A percentile compares a stretch with the other conserved stretches of the same genome.
phyloP scores from a whole-genome alignment of 2,888 invertebrate genomes.

The Bedellia somnulentella region DNA sequence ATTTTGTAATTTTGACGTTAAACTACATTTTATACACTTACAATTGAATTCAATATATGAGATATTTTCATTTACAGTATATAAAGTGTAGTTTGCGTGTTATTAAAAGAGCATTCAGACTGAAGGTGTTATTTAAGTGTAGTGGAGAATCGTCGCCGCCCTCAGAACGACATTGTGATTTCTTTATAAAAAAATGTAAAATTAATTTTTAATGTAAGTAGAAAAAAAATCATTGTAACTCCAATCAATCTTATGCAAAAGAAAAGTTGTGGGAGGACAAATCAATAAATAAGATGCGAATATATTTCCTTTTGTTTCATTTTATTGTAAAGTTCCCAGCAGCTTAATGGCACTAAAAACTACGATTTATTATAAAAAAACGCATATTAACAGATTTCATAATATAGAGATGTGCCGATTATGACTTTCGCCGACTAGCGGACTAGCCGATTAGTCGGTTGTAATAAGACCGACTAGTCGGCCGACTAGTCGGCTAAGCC shows the following conservation, averaged over 20 bases:
- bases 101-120: constrained; percentile 46
- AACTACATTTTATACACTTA: neutral
- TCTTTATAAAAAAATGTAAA: constrained; percentile 37
- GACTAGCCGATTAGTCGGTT: too few species aligned
- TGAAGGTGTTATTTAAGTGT: constrained; percentile 26
- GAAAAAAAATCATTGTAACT: constrained; percentile 54
- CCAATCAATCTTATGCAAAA: constrained; percentile 37
- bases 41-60: neutral
- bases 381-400: too few species aligned
- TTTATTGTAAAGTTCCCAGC: too few species aligned
- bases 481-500: too few species aligned
- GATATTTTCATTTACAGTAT: neutral
- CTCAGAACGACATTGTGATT: constrained; percentile 47
- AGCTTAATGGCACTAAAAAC: too few species aligned
- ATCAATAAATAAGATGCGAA: constrained; percentile 59
- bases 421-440: too few species aligned
- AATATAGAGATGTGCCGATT: too few species aligned
- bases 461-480: too few species aligned
- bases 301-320: constrained; percentile 8
- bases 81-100: constrained; percentile 2
- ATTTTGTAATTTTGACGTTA: constrained; percentile 5
- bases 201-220: constrained; percentile 49
- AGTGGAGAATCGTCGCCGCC: too few species aligned
- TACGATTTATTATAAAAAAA: too few species aligned
- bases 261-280: constrained; percentile 51